Conservation (phyloP, 2,797 vertebrate genomes). For the Pachyuromys duprasi region DNA sequence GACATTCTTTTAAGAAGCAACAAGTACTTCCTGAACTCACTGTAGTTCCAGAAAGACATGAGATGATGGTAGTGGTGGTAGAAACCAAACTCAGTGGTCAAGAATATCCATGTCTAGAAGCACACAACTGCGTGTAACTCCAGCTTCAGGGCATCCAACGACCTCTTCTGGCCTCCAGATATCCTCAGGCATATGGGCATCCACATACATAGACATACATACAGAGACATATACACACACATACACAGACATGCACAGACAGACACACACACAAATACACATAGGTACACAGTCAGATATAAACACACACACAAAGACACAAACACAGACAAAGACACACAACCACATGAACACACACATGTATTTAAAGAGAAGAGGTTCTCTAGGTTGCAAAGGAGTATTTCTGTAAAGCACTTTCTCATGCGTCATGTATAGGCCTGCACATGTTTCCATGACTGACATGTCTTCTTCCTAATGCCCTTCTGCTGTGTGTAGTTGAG, state of each 20-base stretch:
- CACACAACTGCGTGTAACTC: not conserved
- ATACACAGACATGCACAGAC: not conserved
- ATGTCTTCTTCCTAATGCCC: not conserved
- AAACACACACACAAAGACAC: not conserved
- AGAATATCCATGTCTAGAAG: not conserved
- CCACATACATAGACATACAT: not conserved
- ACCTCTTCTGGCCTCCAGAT: not conserved
- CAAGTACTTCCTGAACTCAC: not conserved
- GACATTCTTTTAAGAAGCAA: not conserved
- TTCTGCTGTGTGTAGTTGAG: not conserved
- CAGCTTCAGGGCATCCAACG: not conserved
- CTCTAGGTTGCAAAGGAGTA: slow-evolving; percentile 23
- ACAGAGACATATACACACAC: not conserved
- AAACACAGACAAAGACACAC: not conserved
- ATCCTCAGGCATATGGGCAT: not conserved
- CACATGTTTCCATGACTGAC: not conserved
- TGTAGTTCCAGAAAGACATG: slow-evolving; percentile 6
- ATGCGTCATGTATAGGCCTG: not conserved
- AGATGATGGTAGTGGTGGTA: not conserved
- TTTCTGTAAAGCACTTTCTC: slow-evolving; percentile 37
- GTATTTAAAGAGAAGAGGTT: not conserved
- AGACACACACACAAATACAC: not conserved
- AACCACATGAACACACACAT: not conserved
- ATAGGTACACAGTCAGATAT: not conserved
- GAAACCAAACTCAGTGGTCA: not conserved